phyloP scores from a whole-genome alignment of 2,113 vertebrate species.

The Neotoma lepida region DNA sequence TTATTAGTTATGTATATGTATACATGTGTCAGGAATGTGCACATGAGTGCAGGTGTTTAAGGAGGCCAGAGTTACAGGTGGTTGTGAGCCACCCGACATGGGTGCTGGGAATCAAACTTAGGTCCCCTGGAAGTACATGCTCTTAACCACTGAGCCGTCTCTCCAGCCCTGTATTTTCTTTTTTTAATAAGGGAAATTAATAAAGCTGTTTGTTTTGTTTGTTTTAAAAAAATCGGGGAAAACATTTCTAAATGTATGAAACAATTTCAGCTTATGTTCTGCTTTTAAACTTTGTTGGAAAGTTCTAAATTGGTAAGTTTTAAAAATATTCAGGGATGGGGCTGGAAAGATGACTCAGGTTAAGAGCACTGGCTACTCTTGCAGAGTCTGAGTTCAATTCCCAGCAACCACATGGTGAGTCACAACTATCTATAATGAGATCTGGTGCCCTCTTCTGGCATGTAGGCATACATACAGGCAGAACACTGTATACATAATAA shows the following conservation, averaged over 20 bases:
- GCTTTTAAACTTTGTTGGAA: slow-evolving; percentile 19
- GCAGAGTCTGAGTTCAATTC: no score
- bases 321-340: not conserved
- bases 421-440: no score
- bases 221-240: not conserved
- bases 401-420: no score
- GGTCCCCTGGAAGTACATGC: not conserved
- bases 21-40: not conserved
- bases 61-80: not conserved
- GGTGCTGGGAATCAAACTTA: not conserved
- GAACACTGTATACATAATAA: no score
- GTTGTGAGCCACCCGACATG: not conserved
- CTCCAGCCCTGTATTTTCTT: not conserved
- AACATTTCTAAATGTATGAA: slow-evolving; percentile 11
- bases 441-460: no score
- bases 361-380: no score
- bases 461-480: no score
- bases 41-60: not conserved
- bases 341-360: no score
- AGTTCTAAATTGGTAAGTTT: not conserved
- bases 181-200: not conserved
- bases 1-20: not conserved
- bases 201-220: not conserved
- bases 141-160: not conserved
- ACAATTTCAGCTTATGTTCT: not conserved